Evolutionary conservation across 2,888 invertebrate genomes (phyloP).

Genomic region (Melipona bicolor): DNA sequence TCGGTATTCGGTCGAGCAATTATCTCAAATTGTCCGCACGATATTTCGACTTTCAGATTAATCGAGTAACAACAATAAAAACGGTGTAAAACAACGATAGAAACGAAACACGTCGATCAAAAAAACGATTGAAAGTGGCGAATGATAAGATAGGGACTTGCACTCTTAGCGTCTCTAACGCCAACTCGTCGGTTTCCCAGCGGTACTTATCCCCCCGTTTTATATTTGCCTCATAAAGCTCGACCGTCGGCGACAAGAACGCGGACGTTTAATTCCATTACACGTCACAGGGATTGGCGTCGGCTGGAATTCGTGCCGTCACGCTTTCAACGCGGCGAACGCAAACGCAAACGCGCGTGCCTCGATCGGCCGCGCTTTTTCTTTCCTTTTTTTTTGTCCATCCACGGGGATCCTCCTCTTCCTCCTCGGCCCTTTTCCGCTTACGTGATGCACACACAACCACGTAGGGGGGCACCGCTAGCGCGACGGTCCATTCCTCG

Average conservation of each 20-base stretch:
- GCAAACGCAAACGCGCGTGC: conserved; percentile 7
- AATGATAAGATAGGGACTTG: not conserved
- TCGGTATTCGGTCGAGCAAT: too few relatives aligned
- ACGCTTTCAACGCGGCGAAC: conserved; percentile 53
- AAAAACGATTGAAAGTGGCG: too few relatives aligned
- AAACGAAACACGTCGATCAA: too few relatives aligned
- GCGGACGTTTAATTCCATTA: conserved; percentile 65
- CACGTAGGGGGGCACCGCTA: too few relatives aligned
- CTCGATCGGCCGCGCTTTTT: not conserved
- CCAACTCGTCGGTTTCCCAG: too few relatives aligned
- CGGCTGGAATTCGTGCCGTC: conserved; percentile 64
- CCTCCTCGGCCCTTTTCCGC: conserved; percentile 21
- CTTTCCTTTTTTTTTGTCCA: conserved; percentile 14
- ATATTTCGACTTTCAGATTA: too few relatives aligned
- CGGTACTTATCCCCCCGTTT: not conserved
- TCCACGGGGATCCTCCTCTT: not conserved
- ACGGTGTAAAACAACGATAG: too few relatives aligned
- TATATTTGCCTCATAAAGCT: conserved; percentile 24
- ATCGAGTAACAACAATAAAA: too few relatives aligned
- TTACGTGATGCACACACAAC: conserved; percentile 19
- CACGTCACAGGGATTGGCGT: conserved; percentile 59
- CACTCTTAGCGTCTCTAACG: conserved; percentile 2
- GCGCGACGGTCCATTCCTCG: conserved; percentile 5
- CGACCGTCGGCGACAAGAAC: conserved; percentile 37
- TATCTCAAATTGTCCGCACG: too few relatives aligned